Conservation (phyloP, 2,797 vertebrate genomes). For the Pristis pectinata region DNA sequence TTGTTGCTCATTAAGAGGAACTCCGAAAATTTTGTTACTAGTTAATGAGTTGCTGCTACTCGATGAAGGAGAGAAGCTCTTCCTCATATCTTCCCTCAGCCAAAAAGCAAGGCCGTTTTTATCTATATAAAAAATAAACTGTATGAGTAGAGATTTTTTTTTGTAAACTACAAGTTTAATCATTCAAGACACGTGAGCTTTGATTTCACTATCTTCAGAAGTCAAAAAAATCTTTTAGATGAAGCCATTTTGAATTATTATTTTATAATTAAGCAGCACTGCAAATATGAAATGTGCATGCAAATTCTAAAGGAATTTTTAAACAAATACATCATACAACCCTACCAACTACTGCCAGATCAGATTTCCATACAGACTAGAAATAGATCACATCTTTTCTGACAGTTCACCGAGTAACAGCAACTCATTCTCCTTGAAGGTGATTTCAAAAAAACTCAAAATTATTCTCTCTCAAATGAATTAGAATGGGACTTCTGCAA, state of each 20-base stretch:
- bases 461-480: background rate
- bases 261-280: background rate
- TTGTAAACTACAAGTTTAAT: background rate
- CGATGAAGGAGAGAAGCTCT: conserved; percentile 93
- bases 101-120: conserved; percentile 84
- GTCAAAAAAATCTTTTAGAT: background rate
- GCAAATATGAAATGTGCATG: background rate
- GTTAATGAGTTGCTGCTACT: conserved; percentile 81
- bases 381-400: background rate
- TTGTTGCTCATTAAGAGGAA: conserved; percentile 91
- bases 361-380: background rate
- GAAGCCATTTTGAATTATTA: background rate
- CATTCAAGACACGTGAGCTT: background rate
- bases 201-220: conserved; percentile 1
- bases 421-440: background rate
- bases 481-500: background rate
- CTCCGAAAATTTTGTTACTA: conserved; percentile 87
- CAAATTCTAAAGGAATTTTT: background rate
- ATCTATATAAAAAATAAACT: conserved; percentile 58
- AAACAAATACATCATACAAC: background rate
- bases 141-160: background rate
- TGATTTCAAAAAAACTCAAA: background rate
- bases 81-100: conserved; percentile 91
- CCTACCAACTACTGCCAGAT: background rate
- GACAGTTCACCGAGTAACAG: background rate